phyloP scores from a whole-genome alignment of 2,888 invertebrate genomes.

The Yponomeuta sedellus region DNA sequence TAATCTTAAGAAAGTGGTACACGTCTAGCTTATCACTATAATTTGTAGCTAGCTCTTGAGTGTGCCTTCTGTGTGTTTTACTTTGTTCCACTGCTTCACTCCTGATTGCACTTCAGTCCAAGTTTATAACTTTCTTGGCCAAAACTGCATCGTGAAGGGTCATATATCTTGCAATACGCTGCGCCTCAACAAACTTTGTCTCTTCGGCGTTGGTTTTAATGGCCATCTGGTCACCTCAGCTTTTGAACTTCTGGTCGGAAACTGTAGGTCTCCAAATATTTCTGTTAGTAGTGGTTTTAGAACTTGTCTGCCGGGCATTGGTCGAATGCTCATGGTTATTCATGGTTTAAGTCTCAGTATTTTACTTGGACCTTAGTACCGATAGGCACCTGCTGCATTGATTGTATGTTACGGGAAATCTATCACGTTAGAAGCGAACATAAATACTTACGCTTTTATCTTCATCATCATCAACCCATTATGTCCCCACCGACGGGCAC shows the following conservation, averaged over 20 bases:
- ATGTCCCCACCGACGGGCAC: too few relatives aligned
- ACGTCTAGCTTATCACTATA: too few relatives aligned
- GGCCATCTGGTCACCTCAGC: neutral
- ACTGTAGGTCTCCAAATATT: neutral
- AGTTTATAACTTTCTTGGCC: conserved; percentile 17
- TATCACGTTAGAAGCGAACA: too few relatives aligned
- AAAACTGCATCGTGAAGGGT: conserved; percentile 16
- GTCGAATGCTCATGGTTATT: neutral
- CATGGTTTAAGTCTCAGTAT: neutral
- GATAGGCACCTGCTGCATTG: too few relatives aligned
- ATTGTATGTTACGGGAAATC: too few relatives aligned
- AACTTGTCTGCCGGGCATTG: neutral
- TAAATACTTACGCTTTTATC: too few relatives aligned
- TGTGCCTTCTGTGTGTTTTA: too few relatives aligned
- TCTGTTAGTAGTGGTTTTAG: neutral
- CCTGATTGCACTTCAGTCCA: conserved; percentile 12
- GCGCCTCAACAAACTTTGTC: conserved; percentile 14
- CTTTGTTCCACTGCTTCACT: neutral
- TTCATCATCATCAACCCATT: too few relatives aligned
- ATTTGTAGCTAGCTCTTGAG: too few relatives aligned
- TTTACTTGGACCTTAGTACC: too few relatives aligned
- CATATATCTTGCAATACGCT: conserved; percentile 16
- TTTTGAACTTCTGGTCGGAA: neutral
- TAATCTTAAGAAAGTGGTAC: too few relatives aligned
- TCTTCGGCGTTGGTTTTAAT: neutral